Evolutionary conservation across 2,113 vertebrate genomes (phyloP).

Genomic region (Gymnorhina tibicen): DNA sequence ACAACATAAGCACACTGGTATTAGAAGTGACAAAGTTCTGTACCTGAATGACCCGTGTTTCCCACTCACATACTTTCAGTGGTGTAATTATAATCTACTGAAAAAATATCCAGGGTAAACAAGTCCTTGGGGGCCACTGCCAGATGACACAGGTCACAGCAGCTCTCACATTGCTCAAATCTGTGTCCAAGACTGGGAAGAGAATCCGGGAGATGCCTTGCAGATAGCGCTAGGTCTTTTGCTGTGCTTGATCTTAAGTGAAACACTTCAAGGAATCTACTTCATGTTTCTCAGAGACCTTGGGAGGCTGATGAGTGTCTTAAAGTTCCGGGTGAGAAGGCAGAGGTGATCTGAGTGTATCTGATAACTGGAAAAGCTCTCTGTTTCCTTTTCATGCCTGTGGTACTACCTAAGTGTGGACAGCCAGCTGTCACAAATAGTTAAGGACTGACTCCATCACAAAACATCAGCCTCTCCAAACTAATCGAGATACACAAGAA

Average conservation of each 20-base stretch:
- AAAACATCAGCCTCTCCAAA: neutral
- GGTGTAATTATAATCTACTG: neutral
- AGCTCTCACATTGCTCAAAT: conserved; percentile 15
- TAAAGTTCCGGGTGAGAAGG: neutral
- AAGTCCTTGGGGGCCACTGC: neutral
- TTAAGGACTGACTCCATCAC: neutral
- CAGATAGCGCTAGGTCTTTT: neutral
- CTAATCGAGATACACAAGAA: neutral
- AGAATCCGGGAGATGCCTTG: neutral
- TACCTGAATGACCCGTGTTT: neutral
- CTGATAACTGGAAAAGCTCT: neutral
- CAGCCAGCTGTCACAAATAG: neutral
- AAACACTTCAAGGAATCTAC: neutral
- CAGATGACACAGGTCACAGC: conserved; percentile 4
- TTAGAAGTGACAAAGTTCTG: neutral
- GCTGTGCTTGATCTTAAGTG: neutral
- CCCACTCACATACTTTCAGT: neutral
- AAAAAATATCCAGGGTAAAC: conserved; percentile 12
- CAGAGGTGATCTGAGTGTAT: neutral
- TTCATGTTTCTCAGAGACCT: neutral
- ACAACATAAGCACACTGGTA: neutral
- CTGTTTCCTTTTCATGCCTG: neutral
- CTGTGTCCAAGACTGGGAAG: neutral
- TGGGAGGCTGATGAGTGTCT: neutral
- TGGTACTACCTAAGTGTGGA: neutral